Evolutionary conservation across 2,797 vertebrate genomes (phyloP), one percentile per base, ranked within the genome.

Genomic region (Gastrophryne carolinensis): DNA sequence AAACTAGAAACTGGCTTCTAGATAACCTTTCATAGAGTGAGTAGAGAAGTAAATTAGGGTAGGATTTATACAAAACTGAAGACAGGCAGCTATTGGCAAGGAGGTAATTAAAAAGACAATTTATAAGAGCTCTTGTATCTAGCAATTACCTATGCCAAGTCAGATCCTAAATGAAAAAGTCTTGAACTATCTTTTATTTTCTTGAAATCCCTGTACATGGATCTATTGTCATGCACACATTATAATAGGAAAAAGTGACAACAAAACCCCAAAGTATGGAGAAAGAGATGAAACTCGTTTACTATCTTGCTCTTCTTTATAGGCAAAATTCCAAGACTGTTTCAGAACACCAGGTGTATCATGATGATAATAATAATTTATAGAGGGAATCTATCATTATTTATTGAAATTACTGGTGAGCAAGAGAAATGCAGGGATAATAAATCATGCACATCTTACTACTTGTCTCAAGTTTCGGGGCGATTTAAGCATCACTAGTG

Each of bases 91-190:
- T 79, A 66, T 27, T 50, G 78, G 50, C 79, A 58, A 83, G 72
- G 80, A 81, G 3, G 1, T 9, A 53, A 54, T 84, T 72, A 82
- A 75, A 79, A 70, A 73, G 57, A 30, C 27, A 75, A 73, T 61
- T 52, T 27, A 72, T 63, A 72, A 78, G 54, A 73, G 80, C 80
- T 75, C 41, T 80, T 79, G 81, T 65, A 70, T 44, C 63, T 23
- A 78, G 30, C 58, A 69, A 56, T 83, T 78, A 83, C 78, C 69
- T 68, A 80, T 78, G 66, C 73, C 83, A 72, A 84, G 84, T 84
- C 72, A 69, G 81, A 82, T 83, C 83, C 72, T 72, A 80, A 82
- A 80, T 83, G 78, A 75, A 82, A 82, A 73, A 21, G 72, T n/a
- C 60, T 82, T 15, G 23, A 76, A 73, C 60, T 57, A 35, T 66